Conservation (phyloP, 2,888 invertebrate species). For the Abscondita cerata region DNA sequence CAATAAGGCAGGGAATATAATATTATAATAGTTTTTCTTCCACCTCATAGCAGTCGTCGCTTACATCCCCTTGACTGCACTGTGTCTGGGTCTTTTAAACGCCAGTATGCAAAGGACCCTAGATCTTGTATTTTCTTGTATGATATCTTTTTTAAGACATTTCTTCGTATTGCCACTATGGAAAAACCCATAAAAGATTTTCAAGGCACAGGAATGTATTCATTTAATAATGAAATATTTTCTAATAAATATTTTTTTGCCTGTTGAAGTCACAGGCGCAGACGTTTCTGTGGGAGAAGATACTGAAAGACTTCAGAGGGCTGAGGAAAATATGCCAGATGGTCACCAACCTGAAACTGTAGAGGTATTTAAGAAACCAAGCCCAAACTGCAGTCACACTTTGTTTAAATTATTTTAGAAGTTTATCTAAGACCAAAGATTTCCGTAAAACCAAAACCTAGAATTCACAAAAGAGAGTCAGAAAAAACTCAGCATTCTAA, state of each 20-base stretch:
- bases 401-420: neutral
- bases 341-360: neutral
- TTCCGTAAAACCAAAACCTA: neutral
- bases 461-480: slow-evolving; percentile 6
- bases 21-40: slow-evolving; percentile 6
- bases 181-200: slow-evolving; percentile 30
- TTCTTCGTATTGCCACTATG: slow-evolving; percentile 14
- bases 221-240: slow-evolving; percentile 25
- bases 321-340: neutral
- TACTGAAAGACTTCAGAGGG: neutral
- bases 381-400: neutral
- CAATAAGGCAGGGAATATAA: slow-evolving; percentile 1
- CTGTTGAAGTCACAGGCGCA: slow-evolving; percentile 22
- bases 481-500: neutral
- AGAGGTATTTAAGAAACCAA: slow-evolving; percentile 2
- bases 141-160: slow-evolving; percentile 29
- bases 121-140: slow-evolving; percentile 13
- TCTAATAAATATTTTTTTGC: slow-evolving; percentile 30
- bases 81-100: neutral
- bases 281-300: slow-evolving; percentile 7
- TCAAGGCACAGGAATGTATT: slow-evolving; percentile 21
- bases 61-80: slow-evolving; percentile 1
- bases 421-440: neutral
- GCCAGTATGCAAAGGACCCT: slow-evolving; percentile 9
- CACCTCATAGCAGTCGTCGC: slow-evolving; percentile 8